Conservation (phyloP, 1,140 invertebrate species). For the Eurosta solidaginis region DNA sequence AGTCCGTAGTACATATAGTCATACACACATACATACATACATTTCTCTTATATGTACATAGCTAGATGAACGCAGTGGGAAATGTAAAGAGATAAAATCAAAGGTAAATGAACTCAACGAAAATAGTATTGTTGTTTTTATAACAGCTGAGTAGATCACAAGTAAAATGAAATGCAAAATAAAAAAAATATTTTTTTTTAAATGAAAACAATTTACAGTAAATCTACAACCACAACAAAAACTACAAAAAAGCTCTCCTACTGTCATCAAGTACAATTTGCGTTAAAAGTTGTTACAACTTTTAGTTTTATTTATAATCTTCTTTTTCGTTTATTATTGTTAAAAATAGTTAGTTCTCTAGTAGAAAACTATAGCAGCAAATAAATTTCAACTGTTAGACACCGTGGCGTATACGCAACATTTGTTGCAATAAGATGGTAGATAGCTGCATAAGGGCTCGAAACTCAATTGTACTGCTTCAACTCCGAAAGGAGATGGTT, state of each 20-base stretch:
- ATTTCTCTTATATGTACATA: background rate
- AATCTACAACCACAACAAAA: background rate
- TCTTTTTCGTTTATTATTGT: background rate
- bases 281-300: background rate
- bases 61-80: background rate
- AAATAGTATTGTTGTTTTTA: background rate
- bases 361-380: no score
- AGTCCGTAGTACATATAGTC: background rate
- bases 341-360: no score
- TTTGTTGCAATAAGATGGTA: background rate
- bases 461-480: no score
- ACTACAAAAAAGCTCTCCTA: background rate
- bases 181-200: background rate
- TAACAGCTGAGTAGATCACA: background rate
- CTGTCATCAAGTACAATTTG: slow-evolving; percentile 1
- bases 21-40: background rate
- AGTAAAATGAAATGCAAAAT: background rate
- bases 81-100: background rate
- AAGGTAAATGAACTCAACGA: slow-evolving; percentile 54
- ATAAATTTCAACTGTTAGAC: background rate
- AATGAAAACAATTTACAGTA: background rate
- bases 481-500: no score
- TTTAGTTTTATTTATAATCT: background rate
- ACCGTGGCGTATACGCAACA: background rate
- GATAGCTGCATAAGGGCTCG: background rate